Evolutionary conservation across 2,113 vertebrate genomes (phyloP), one percentile per base, ranked within the genome.

Genomic region (Lepisosteus osseus): DNA sequence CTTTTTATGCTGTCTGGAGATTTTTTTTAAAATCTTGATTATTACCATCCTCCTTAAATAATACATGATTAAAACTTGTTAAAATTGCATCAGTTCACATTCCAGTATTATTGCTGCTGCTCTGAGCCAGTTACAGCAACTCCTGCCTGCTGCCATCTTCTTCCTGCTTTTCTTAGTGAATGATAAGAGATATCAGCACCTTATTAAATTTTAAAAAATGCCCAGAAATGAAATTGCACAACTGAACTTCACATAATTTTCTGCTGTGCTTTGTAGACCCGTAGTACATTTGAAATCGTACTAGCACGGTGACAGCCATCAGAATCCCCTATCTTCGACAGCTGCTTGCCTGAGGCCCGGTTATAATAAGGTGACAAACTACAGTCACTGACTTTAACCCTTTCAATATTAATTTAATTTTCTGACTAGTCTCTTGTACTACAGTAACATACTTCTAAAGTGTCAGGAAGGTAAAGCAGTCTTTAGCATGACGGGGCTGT

Each of bases 191-290:
- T n/a, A 80, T 81, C 76, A 85, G 51, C 74, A 74, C 76, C 70
- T 85, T 70, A 87, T 86, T 87, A 86, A 74, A 81, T 84, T 84
- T 86, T 78, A 70, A 84, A 72, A 84, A 80, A 54, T 83, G 2
- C 45, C 3, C 65, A 78, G 68, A 69, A 80, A 79, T 80, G 72
- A 83, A 86, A 71, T 75, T 73, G 29, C 78, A 15, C 72, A 77
- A 0, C 73, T 40, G 67, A 76, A 77, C 54, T 66, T 79, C 51
- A 80, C 55, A 44, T 4, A 11, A 73, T 79, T 85, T 87, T 84
- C 72, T 83, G 57, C 68, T 80, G 43, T 73, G 42, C 66, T 84
- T 83, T 82, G 69, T 82, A 73, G 77, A 68, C 15, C 71, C 71
- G 3, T 68, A 56, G 73, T 83, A 65, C 51, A 73, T 83, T 87